Evolutionary conservation across 2,113 vertebrate genomes (phyloP), one percentile per base, ranked within the genome.

Genomic region (Pardalotus punctatus): DNA sequence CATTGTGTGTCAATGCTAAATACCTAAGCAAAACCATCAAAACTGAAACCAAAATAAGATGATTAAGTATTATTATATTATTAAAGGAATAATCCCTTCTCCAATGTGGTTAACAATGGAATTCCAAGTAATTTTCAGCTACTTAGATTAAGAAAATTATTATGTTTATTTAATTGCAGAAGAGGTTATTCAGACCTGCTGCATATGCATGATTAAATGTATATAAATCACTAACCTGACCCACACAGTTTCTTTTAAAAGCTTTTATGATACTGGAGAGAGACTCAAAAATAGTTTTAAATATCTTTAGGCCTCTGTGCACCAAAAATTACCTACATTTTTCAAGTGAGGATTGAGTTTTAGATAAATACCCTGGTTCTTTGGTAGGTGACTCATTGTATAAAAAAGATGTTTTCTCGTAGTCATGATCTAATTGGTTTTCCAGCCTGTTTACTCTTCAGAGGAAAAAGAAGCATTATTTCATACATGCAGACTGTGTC

Each of bases 51-150:
- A 7, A 93, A 85, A 43, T 58, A 70, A 65, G 21, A 72, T 62
- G 82, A 86, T 67, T 79, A 76, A 81, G 33, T 69, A 76, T 51
- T 87, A 90, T 87, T 94, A 71, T 53, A 72, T 19, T 72, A 66
- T 88, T 85, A 91, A 90, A 82, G 24, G 38, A 93, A 77, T 73
- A 95, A 90, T 57, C 40, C 28, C 21, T 77, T 76, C 57, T 84
- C 74, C 56, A 5, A 6, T 43, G 64, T 62, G 90, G 85, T 80
- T 58, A 77, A 51, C 38, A 88, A 43, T 31, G 27, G n/a, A 85
- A 94, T 85, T 95, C 22, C 27, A 83, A 83, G 60, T 40, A 81
- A 83, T 90, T 84, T 81, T 79, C 42, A 93, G 70, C 54, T 86
- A 66, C 58, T 88, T 54, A 73, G 42, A 72, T 81, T 82, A 70